These are phyloP conservation scores for Halocaridina rubra DNA, from an alignment of 2,888 invertebrate species.

Conservation along the genomic window DNA sequence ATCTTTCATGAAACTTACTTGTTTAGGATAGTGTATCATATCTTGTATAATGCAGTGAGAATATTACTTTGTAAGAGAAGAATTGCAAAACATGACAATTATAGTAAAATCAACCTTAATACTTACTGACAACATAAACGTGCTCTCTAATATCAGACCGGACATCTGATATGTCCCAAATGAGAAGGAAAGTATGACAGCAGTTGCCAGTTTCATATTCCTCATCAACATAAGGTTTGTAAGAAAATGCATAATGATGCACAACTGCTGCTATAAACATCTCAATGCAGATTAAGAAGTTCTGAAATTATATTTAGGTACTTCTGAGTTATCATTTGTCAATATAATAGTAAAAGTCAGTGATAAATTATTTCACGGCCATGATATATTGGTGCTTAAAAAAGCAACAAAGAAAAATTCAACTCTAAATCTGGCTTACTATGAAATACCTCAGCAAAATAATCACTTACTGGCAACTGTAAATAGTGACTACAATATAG, in stretches of 20 bases:
- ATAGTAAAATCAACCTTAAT: too few relatives aligned
- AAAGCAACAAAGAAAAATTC: neutral
- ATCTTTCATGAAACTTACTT: too few relatives aligned
- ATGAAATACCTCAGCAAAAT: too few relatives aligned
- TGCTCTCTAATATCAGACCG: slow-evolving; percentile 93
- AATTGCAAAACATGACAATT: too few relatives aligned
- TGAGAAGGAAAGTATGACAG: slow-evolving; percentile 85
- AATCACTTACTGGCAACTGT: too few relatives aligned
- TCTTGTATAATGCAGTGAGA: too few relatives aligned
- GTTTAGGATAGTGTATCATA: too few relatives aligned
- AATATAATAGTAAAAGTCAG: too few relatives aligned
- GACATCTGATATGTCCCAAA: slow-evolving; percentile 98
- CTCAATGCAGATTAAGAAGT: slow-evolving; percentile 96
- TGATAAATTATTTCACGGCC: too few relatives aligned
- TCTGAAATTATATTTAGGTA: slow-evolving; percentile 77
- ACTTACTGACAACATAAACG: slow-evolving; percentile 83
- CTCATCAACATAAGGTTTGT: slow-evolving; percentile 80
- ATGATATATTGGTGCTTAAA: neutral
- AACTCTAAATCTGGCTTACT: neutral
- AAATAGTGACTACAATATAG: too few relatives aligned
- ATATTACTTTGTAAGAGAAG: too few relatives aligned
- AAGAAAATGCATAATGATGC: slow-evolving; percentile 96
- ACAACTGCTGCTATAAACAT: slow-evolving; percentile 97
- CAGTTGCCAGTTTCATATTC: slow-evolving; percentile 72
- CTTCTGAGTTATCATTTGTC: too few relatives aligned